Conservation (phyloP, 2,888 invertebrate species). For the Neocrepidodera transversa region DNA sequence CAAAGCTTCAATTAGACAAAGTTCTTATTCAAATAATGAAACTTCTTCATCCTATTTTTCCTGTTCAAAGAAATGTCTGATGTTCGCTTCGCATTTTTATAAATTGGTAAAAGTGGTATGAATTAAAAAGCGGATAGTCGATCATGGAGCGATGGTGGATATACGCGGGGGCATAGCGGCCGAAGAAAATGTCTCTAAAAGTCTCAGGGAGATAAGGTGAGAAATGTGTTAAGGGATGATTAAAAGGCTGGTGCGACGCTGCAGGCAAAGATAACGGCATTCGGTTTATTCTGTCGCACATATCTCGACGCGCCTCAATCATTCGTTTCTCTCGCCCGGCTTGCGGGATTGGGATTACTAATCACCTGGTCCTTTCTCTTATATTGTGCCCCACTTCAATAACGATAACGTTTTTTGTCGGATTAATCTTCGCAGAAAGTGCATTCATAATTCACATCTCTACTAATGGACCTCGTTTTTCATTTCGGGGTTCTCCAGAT, state of each 20-base stretch:
- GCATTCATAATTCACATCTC: slow-evolving; percentile 60
- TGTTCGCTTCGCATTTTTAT: slow-evolving; percentile 14
- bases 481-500: slow-evolving; percentile 46
- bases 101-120: slow-evolving; percentile 24
- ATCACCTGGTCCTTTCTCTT: slow-evolving; percentile 53
- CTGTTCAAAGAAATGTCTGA: slow-evolving; percentile 4
- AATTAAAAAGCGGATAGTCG: slow-evolving; percentile 22
- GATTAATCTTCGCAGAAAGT: slow-evolving; percentile 59
- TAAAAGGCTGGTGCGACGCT: slow-evolving; percentile 57
- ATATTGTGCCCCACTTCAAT: slow-evolving; percentile 44
- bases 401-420: slow-evolving; percentile 52
- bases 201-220: slow-evolving; percentile 54
- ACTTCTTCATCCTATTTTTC: background rate
- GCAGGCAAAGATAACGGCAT: slow-evolving; percentile 55
- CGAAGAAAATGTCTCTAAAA: slow-evolving; percentile 45
- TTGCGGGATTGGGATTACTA: slow-evolving; percentile 53
- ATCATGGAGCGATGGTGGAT: background rate
- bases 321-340: slow-evolving; percentile 49
- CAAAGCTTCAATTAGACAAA: too few relatives aligned
- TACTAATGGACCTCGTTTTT: slow-evolving; percentile 59
- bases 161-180: background rate
- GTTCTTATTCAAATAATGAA: too few relatives aligned
- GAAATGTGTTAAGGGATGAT: slow-evolving; percentile 60
- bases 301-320: slow-evolving; percentile 58
- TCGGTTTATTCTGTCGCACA: slow-evolving; percentile 48